phyloP scores from a whole-genome alignment of 2,797 vertebrate species.

The Periparus ater region DNA sequence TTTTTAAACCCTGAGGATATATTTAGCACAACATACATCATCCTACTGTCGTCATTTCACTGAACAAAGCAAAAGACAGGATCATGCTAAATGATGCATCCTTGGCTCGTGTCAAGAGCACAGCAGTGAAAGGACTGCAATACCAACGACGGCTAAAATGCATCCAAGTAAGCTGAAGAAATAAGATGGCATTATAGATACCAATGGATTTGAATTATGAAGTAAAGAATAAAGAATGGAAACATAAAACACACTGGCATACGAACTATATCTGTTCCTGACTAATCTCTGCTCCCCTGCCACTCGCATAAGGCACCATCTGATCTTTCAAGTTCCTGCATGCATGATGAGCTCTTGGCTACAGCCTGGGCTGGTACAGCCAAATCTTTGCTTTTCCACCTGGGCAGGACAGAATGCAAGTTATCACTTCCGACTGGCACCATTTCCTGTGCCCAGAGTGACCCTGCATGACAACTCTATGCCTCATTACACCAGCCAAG shows the following conservation, averaged over 20 bases:
- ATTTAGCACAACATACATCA: slow-evolving; percentile 59
- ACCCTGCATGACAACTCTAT: slow-evolving; percentile 23
- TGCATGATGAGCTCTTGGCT: slow-evolving; percentile 51
- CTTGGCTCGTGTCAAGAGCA: slow-evolving; percentile 1
- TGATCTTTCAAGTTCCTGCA: slow-evolving; percentile 50
- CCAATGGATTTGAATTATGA: not conserved
- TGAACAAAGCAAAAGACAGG: slow-evolving; percentile 27
- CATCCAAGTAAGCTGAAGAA: not conserved
- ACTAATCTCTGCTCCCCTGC: slow-evolving; percentile 25
- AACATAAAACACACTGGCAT: slow-evolving; percentile 25
- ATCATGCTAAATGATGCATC: slow-evolving; percentile 48
- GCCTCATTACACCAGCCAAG: slow-evolving; percentile 62
- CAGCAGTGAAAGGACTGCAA: not conserved
- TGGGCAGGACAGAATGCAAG: slow-evolving; percentile 65
- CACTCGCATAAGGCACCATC: slow-evolving; percentile 43
- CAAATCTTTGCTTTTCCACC: slow-evolving; percentile 50
- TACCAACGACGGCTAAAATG: not conserved
- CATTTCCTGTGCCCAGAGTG: slow-evolving; percentile 30
- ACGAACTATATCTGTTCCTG: not conserved
- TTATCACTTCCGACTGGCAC: slow-evolving; percentile 61
- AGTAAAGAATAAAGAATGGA: slow-evolving; percentile 26
- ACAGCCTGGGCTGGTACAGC: not conserved
- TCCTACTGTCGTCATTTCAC: slow-evolving; percentile 37
- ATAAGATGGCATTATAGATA: not conserved
- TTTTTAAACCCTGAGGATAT: slow-evolving; percentile 56